Conservation (phyloP, 2,113 vertebrate species). For the Trogon melanurus region DNA sequence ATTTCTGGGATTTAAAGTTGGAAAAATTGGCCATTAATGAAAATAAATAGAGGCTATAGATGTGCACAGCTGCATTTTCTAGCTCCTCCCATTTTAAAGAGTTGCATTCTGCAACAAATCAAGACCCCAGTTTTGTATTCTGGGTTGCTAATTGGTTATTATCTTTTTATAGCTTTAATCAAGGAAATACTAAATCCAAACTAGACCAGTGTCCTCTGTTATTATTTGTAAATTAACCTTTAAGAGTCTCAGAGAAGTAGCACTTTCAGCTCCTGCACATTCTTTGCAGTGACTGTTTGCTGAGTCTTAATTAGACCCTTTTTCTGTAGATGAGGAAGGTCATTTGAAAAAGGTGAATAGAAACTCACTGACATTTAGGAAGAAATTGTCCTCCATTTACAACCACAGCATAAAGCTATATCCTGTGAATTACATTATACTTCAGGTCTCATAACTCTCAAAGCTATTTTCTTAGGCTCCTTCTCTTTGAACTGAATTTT, state of each 20-base stretch:
- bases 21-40: background rate
- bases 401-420: background rate
- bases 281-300: background rate
- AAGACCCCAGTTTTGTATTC: background rate
- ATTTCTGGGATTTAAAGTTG: background rate
- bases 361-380: background rate
- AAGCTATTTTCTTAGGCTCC: background rate
- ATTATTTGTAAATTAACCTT: conserved; percentile 6
- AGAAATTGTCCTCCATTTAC: background rate
- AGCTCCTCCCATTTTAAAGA: background rate
- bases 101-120: background rate
- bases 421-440: background rate
- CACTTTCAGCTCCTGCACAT: background rate
- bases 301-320: background rate
- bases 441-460: background rate
- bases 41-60: background rate
- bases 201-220: background rate
- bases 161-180: conserved; percentile 10
- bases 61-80: background rate
- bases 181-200: background rate
- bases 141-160: background rate
- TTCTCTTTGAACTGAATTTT: background rate
- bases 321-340: background rate
- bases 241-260: background rate
- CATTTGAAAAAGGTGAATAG: background rate